Evolutionary conservation across 2,113 vertebrate species (phyloP).

Genomic region (Salvator merianae): DNA sequence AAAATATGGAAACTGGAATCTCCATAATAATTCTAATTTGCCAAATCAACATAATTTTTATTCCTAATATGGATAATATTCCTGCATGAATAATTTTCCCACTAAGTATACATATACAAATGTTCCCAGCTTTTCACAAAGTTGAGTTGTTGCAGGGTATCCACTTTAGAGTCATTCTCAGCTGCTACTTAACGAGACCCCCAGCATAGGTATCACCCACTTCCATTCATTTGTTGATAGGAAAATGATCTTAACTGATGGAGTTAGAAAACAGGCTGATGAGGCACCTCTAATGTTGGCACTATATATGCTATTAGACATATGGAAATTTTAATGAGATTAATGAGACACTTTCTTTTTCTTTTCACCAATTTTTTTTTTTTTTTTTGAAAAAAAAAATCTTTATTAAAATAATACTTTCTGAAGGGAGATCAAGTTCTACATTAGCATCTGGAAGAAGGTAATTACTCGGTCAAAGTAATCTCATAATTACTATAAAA

Average conservation of each 20-base stretch:
- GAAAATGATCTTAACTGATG: background rate
- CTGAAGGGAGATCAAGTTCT: background rate
- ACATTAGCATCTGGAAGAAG: slow-evolving; percentile 19
- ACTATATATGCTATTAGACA: slow-evolving; percentile 29
- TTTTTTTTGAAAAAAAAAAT: background rate
- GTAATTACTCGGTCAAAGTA: slow-evolving; percentile 4
- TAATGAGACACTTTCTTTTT: too few relatives aligned
- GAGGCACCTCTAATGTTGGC: background rate
- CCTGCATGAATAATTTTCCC: background rate
- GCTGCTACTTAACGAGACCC: background rate
- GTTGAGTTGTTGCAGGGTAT: too few relatives aligned
- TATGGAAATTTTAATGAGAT: slow-evolving; percentile 16
- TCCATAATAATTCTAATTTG: background rate
- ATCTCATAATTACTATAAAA: slow-evolving; percentile 25
- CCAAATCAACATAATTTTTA: background rate
- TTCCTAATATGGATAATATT: background rate
- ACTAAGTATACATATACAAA: background rate
- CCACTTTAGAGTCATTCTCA: background rate
- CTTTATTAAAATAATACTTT: slow-evolving; percentile 28
- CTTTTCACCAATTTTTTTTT: too few relatives aligned
- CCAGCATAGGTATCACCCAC: background rate
- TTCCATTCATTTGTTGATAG: background rate
- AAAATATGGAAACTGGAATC: background rate
- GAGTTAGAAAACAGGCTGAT: slow-evolving; percentile 14
- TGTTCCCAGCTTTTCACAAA: background rate